phyloP scores from a whole-genome alignment of 2,888 invertebrate genomes.

The Pseudoips prasinana region DNA sequence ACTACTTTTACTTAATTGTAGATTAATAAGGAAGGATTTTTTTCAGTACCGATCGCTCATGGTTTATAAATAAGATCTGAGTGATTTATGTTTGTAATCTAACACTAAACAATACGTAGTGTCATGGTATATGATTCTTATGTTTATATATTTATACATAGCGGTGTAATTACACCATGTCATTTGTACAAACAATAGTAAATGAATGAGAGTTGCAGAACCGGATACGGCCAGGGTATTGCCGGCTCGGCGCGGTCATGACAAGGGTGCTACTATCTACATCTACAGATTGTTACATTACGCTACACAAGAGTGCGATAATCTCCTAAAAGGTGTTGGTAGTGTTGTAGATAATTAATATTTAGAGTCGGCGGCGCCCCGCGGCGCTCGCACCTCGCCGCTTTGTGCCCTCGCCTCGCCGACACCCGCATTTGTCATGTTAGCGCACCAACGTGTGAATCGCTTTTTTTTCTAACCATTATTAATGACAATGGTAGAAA shows the following conservation, averaged over 20 bases:
- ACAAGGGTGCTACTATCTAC: constrained; percentile 54
- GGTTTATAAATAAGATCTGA: too few species aligned
- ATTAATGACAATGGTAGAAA: constrained; percentile 80
- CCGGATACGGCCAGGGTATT: constrained; percentile 14
- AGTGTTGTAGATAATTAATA: constrained; percentile 79
- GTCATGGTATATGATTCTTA: too few species aligned
- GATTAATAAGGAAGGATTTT: too few species aligned
- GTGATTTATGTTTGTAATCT: too few species aligned
- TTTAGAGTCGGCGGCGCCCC: constrained; percentile 71
- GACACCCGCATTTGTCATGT: constrained; percentile 77
- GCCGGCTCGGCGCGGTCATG: constrained; percentile 11
- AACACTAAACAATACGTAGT: too few species aligned
- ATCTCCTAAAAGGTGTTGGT: constrained; percentile 78
- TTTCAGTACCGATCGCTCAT: too few species aligned
- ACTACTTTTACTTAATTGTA: too few species aligned
- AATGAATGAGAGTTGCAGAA: background rate
- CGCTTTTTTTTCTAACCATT: constrained; percentile 75
- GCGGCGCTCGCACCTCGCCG: constrained; percentile 55
- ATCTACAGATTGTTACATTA: constrained; percentile 66
- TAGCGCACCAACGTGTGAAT: constrained; percentile 80
- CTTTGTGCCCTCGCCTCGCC: constrained; percentile 64
- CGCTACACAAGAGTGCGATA: constrained; percentile 67
- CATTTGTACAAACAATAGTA: too few species aligned
- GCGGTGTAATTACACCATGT: too few species aligned
- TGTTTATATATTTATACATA: background rate